Evolutionary conservation across 2,113 vertebrate genomes (phyloP).

Genomic region (Scomber scombrus): DNA sequence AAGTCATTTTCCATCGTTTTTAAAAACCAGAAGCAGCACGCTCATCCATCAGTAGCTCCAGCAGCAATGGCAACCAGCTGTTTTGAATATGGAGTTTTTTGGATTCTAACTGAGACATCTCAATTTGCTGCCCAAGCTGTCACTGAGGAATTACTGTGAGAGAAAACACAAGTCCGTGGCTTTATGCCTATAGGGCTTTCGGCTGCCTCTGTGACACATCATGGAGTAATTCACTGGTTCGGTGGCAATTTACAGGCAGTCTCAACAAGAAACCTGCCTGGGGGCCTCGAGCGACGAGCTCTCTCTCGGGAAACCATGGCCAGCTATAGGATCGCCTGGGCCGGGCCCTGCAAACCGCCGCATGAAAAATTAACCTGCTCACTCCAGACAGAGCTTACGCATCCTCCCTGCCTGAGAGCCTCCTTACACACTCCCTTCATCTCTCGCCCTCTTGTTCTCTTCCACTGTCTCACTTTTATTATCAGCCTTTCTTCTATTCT

Average conservation of each 20-base stretch:
- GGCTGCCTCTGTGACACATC: conserved; percentile 69
- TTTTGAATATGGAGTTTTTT: conserved; percentile 57
- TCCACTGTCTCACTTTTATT: neutral
- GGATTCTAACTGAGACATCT: conserved; percentile 70
- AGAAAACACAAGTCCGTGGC: conserved; percentile 66
- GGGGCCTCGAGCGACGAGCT: conserved; percentile 69
- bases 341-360: conserved; percentile 54
- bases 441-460: conserved; percentile 19
- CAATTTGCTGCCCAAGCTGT: conserved; percentile 67
- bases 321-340: conserved; percentile 55
- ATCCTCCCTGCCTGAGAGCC: conserved; percentile 37
- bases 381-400: conserved; percentile 54
- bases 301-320: conserved; percentile 63
- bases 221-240: conserved; percentile 80
- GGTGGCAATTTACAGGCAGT: conserved; percentile 78
- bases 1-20: conserved; percentile 41
- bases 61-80: conserved; percentile 46
- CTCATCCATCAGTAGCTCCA: conserved; percentile 28
- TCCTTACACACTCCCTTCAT: conserved; percentile 39
- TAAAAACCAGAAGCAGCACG: conserved; percentile 29
- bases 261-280: conserved; percentile 69
- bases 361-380: conserved; percentile 80
- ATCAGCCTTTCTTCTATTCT: conserved; percentile 1
- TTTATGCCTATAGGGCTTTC: conserved; percentile 72
- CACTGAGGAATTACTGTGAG: conserved; percentile 70